phyloP scores from a whole-genome alignment of 1,140 invertebrate species.

The Physella acuta region DNA sequence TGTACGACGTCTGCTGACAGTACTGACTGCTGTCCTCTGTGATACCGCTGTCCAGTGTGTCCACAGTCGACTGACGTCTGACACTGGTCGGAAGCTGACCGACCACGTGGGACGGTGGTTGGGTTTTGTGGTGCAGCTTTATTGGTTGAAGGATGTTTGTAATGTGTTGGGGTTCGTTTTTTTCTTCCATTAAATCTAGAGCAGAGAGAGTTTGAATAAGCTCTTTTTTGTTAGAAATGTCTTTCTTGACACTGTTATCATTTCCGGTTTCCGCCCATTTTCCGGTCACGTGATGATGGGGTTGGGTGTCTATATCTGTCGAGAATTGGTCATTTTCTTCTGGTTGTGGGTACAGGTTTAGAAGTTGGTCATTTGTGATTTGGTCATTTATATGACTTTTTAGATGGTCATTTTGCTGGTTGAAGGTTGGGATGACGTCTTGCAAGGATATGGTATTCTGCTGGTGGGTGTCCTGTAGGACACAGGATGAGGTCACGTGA shows the following conservation, averaged over 20 bases:
- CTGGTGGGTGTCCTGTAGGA: no score
- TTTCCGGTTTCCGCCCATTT: background rate
- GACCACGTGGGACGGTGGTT: background rate
- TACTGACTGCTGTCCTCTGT: conserved; percentile 27
- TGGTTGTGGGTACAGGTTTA: no score
- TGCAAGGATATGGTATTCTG: no score
- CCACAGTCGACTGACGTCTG: conserved; percentile 37
- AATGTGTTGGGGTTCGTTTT: background rate
- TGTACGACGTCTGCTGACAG: background rate
- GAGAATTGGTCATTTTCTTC: no score
- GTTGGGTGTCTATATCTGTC: no score
- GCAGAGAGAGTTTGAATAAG: background rate
- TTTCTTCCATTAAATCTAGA: background rate
- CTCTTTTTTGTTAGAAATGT: background rate
- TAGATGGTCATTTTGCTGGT: no score
- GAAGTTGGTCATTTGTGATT: no score
- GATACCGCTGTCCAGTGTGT: conserved; percentile 45
- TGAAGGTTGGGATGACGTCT: no score
- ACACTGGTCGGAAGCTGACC: background rate
- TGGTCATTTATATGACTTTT: no score
- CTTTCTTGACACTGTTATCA: background rate
- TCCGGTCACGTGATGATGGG: no score
- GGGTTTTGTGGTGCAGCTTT: background rate
- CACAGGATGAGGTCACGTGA: no score
- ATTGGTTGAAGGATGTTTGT: background rate